Percentiles rank a stretch among this genome's conserved stretches.
phyloP scores from a whole-genome alignment of 2,797 vertebrate genomes.

The Micropoecilia bifurca region DNA sequence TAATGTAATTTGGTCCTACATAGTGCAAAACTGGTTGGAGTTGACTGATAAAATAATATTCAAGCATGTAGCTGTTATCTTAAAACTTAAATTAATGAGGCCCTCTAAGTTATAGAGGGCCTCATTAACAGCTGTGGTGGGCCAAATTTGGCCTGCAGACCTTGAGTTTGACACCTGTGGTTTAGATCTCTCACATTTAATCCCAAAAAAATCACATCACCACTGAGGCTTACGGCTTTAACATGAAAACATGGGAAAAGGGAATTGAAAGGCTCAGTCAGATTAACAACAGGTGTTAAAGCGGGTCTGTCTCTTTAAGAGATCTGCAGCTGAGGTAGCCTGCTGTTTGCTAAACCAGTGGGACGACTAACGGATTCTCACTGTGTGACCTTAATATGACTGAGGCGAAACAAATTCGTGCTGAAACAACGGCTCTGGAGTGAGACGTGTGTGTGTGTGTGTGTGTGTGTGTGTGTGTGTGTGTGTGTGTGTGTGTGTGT shows the following conservation, averaged over 20 bases:
- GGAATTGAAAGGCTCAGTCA: not conserved
- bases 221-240: not conserved
- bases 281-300: not conserved
- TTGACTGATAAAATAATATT: no score
- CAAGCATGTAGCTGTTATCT: no score
- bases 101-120: no score
- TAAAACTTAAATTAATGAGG: no score
- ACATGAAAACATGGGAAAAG: not conserved
- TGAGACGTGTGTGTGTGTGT: not conserved
- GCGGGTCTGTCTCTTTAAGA: not conserved
- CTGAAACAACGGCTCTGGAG: not conserved
- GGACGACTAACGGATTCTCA: constrained; percentile 46
- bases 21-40: no score
- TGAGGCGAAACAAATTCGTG: constrained; percentile 10
- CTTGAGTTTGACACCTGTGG: not conserved
- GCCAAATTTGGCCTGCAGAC: no score
- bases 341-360: constrained; percentile 57
- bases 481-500: no score
- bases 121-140: no score
- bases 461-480: no score
- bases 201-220: not conserved
- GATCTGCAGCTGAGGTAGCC: constrained; percentile 3
- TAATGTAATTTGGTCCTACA: no score
- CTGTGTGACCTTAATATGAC: constrained; percentile 35
- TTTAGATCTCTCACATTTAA: not conserved